Evolutionary conservation across 2,888 invertebrate species (phyloP).

Genomic region (Sinhomidia bicolor): DNA sequence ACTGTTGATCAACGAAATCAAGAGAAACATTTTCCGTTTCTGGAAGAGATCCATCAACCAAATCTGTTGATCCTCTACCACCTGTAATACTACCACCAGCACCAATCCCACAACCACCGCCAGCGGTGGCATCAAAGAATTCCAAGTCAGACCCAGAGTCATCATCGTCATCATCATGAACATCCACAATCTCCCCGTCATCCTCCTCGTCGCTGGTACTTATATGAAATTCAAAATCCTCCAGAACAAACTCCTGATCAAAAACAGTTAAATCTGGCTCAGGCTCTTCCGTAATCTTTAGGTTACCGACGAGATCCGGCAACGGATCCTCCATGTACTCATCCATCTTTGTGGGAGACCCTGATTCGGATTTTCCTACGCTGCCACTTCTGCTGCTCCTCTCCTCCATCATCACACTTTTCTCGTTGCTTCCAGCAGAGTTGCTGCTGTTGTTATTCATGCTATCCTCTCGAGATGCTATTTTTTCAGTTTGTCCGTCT

Average conservation of each 20-base stretch:
- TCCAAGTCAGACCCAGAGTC: conserved; percentile 78
- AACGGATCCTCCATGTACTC: conserved; percentile 80
- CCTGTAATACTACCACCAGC: background rate
- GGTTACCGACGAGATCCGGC: conserved; percentile 79
- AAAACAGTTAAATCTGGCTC: conserved; percentile 79
- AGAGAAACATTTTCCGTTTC: conserved; percentile 80
- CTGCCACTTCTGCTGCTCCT: conserved; percentile 53
- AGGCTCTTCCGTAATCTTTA: conserved; percentile 77
- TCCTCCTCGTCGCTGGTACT: conserved; percentile 77
- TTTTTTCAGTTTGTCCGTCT: background rate
- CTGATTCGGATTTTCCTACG: conserved; percentile 37
- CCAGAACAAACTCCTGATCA: conserved; percentile 78
- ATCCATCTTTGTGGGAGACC: conserved; percentile 72
- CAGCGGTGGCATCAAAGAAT: conserved; percentile 78
- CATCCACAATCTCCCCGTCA: conserved; percentile 54
- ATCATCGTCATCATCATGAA: conserved; percentile 58
- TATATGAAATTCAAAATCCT: conserved; percentile 80
- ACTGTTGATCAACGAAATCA: conserved; percentile 75
- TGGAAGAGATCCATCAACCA: conserved; percentile 66
- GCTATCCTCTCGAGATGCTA: conserved; percentile 20
- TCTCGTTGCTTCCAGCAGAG: background rate
- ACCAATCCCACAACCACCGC: background rate
- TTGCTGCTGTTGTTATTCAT: conserved; percentile 52
- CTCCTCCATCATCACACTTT: background rate
- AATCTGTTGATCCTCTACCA: conserved; percentile 55